Percentiles rank a stretch among this genome's conserved stretches.
Evolutionary conservation across 2,113 vertebrate genomes (phyloP).

Genomic region (Climacteris rufus): DNA sequence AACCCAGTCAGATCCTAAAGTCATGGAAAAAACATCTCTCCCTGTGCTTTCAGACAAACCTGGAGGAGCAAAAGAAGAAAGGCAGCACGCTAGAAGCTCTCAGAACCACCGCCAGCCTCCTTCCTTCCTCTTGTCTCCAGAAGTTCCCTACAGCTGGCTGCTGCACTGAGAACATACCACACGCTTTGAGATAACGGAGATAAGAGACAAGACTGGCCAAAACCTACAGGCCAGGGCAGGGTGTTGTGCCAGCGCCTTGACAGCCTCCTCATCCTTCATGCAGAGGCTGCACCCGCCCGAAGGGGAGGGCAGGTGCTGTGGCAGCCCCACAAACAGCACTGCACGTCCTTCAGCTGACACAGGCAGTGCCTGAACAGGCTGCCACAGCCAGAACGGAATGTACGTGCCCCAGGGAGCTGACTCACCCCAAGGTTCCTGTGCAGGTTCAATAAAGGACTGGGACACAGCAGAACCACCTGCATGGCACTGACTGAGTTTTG

Average conservation of each 20-base stretch:
- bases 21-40: background rate
- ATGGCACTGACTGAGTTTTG: background rate
- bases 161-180: background rate
- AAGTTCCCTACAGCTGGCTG: background rate
- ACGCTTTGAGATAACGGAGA: background rate
- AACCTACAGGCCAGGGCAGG: background rate
- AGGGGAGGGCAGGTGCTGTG: slow-evolving; percentile 7
- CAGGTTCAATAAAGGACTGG: background rate
- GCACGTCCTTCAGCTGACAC: background rate
- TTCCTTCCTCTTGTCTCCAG: background rate
- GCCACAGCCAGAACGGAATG: background rate
- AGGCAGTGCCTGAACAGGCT: slow-evolving; percentile 20
- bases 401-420: background rate
- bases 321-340: background rate
- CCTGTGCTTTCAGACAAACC: background rate
- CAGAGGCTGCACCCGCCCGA: background rate
- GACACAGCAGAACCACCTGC: background rate
- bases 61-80: background rate
- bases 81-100: background rate
- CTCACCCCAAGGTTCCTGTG: background rate
- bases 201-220: background rate
- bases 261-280: background rate
- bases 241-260: background rate
- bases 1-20: background rate
- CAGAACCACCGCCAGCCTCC: background rate